These are phyloP conservation scores for Fulmarus glacialis DNA, from an alignment of 2,113 vertebrate species.

Conservation along the genomic window DNA sequence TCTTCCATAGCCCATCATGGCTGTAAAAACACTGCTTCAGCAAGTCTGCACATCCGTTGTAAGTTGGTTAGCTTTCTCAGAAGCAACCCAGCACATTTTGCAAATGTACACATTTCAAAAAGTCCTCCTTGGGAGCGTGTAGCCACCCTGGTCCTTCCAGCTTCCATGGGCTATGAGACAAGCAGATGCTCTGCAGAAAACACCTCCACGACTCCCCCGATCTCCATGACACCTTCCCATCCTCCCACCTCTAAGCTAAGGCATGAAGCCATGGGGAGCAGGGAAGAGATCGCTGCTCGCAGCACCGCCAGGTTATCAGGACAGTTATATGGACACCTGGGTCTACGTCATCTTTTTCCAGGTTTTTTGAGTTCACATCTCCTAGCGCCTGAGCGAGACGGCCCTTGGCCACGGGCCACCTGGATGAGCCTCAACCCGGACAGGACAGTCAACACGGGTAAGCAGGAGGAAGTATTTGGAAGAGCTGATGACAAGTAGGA, in stretches of 20 bases:
- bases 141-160: not conserved
- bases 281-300: accelerated
- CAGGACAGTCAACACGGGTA: not conserved
- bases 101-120: not conserved
- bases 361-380: not conserved
- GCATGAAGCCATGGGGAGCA: not conserved
- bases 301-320: not conserved
- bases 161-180: not conserved
- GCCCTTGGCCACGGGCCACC: not conserved
- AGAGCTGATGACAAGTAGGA: not conserved
- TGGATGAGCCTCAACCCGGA: not conserved
- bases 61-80: not conserved
- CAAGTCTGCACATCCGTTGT: not conserved
- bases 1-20: accelerated
- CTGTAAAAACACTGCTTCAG: not conserved
- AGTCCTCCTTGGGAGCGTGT: not conserved
- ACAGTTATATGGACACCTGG: not conserved
- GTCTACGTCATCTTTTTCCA: not conserved
- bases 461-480: not conserved
- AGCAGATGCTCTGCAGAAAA: not conserved
- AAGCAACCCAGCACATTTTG: not conserved
- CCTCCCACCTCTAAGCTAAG: not conserved
- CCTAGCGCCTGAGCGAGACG: accelerated
- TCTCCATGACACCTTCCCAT: not conserved
- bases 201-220: accelerated